These are phyloP conservation scores for Octodon degus DNA, from an alignment of 2,113 vertebrate species.

Conservation along the genomic window DNA sequence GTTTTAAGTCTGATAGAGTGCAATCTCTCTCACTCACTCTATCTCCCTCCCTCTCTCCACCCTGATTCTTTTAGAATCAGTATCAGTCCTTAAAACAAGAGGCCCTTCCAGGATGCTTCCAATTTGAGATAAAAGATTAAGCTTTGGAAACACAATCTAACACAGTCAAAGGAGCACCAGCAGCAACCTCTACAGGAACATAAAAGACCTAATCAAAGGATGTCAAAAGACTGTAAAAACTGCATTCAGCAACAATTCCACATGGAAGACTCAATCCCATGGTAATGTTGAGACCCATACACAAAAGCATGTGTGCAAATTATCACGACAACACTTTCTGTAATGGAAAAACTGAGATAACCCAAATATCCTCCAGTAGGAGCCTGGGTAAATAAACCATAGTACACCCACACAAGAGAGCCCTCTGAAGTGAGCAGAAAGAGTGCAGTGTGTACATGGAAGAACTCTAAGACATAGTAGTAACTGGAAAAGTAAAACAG, in stretches of 20 bases:
- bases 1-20: too few relatives aligned
- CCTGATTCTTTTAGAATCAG: conserved; percentile 44
- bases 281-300: not conserved
- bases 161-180: not conserved
- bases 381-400: not conserved
- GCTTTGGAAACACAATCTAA: conserved; percentile 57
- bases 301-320: not conserved
- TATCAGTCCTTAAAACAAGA: not conserved
- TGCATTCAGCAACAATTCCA: conserved; percentile 3
- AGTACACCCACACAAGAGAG: not conserved
- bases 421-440: not conserved
- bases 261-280: not conserved
- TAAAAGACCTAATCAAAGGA: conserved; percentile 33
- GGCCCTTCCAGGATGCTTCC: not conserved
- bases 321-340: not conserved
- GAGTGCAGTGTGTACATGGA: not conserved
- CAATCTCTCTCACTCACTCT: too few relatives aligned
- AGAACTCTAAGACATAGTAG: not conserved
- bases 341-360: not conserved
- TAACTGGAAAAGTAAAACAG: conserved; percentile 14
- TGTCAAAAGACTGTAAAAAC: conserved; percentile 6
- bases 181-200: not conserved
- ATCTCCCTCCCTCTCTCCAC: not conserved
- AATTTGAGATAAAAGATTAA: conserved; percentile 52
- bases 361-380: not conserved